Base-by-base conservation (phyloP, 2,888 invertebrate species). In the Hirtodrosophila alboralis region DNA sequence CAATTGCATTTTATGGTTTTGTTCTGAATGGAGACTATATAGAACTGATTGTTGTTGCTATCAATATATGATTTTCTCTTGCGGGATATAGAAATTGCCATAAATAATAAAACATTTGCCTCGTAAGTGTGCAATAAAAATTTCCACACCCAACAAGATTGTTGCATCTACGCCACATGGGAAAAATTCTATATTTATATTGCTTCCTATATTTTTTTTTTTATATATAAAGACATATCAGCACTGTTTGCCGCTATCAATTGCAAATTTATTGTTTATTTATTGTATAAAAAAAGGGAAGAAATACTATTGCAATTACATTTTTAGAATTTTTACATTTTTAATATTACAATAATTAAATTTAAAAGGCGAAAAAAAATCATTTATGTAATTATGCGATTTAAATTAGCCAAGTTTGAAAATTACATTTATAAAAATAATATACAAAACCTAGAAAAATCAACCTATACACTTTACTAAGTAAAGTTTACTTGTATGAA, bases 101-200 rank as follows among this genome's bases (percentile, higher is more conserved):
- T 53, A 47, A 38, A 37, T 26, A 48, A 56, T 56, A 48, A n/a
- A 31, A 41, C 38, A 31, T 30, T 43, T 30, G 33, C 26, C 9
- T 52, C 27, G 47, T 18, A 47, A 34, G 18, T 43, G 33, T 47
- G 43, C 26, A 44, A 34, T 63, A 48, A 27, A 33, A 40, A 31
- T 13, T 31, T 26, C 16, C 28, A 3, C 38, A 13, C 14, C 10
- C 27, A 16, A 21, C 28, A 9, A 38, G 30, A 64, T 48, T 38
- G 16, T 43, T 64, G 56, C 31, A 40, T 33, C 33, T 27, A 14
- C 8, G n/a, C 21, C 27, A 56, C 8, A 31, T 65, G 33, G 53
- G 16, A 13, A 36, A 34, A 65, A 31, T 33, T 16, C 38, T 18
- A 12, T 18, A 4, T 5, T 1, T 18, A 18, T 18, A 5, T 5